These are phyloP conservation scores for Oreocharis arfaki DNA, from an alignment of 2,113 vertebrate genomes.

Conservation along the genomic window DNA sequence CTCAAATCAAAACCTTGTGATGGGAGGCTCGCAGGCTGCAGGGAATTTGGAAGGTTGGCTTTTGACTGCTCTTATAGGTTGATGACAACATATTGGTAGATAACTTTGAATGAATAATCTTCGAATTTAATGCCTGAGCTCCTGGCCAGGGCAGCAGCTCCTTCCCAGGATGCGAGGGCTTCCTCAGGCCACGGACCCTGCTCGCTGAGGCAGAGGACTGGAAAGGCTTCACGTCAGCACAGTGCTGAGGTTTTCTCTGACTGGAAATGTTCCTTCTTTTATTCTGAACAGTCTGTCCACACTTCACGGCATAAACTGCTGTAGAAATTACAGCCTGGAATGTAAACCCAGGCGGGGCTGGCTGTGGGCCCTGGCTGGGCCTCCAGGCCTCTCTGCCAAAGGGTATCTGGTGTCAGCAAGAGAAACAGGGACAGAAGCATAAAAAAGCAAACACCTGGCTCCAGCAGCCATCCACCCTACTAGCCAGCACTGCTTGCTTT, in stretches of 20 bases:
- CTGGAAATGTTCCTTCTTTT: slow-evolving; percentile 24
- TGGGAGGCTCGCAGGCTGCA: rapidly evolving
- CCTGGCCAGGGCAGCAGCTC: neutral
- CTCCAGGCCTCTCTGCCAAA: neutral
- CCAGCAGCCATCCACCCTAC: neutral
- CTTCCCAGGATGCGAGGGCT: neutral
- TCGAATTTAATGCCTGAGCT: neutral
- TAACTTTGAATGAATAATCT: neutral
- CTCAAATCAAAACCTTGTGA: neutral
- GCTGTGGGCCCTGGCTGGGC: slow-evolving; percentile 25
- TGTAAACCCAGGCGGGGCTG: slow-evolving; percentile 8
- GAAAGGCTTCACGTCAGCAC: neutral
- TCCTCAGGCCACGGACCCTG: rapidly evolving
- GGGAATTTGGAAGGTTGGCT: neutral
- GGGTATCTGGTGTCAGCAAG: neutral
- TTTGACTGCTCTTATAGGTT: neutral
- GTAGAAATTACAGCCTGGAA: slow-evolving; percentile 47
- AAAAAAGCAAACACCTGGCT: neutral
- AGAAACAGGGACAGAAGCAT: neutral
- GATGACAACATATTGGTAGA: neutral
- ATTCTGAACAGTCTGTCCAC: slow-evolving; percentile 55
- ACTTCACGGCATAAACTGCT: neutral
- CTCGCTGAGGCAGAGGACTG: neutral
- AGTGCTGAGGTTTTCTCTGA: neutral
- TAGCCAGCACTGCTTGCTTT: neutral